Evolutionary conservation across 2,113 vertebrate species (phyloP).

Genomic region (Atrichornis clamosus): DNA sequence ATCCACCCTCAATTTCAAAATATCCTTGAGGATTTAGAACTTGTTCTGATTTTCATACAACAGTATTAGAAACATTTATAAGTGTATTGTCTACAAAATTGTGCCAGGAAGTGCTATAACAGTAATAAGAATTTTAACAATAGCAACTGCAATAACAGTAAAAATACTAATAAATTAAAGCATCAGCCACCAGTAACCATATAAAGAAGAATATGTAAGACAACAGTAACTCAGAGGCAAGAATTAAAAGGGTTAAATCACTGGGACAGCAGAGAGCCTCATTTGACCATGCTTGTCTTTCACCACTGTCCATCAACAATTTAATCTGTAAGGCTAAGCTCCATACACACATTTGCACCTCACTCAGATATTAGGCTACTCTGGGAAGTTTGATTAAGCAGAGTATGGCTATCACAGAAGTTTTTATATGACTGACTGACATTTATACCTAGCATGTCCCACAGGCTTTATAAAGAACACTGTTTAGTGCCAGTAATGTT

Average conservation of each 20-base stretch:
- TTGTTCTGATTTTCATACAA: background rate
- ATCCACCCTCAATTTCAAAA: background rate
- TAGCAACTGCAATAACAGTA: background rate
- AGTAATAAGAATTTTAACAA: background rate
- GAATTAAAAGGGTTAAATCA: conserved; percentile 16
- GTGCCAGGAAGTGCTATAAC: background rate
- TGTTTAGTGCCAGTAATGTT: background rate
- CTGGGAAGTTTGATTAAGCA: background rate
- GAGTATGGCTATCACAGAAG: background rate
- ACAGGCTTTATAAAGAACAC: background rate
- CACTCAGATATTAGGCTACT: background rate
- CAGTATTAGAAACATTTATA: background rate
- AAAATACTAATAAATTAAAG: background rate
- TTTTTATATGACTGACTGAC: conserved; percentile 13
- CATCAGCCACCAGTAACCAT: background rate
- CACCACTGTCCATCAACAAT: conserved; percentile 8
- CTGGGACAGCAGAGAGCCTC: background rate
- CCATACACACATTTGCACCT: conserved; percentile 5
- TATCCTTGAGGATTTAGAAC: background rate
- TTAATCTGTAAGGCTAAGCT: background rate
- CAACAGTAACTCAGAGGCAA: background rate
- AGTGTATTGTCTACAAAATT: background rate
- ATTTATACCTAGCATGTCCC: background rate
- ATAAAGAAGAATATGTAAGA: background rate
- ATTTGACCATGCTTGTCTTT: conserved; percentile 1